Evolutionary conservation across 2,888 invertebrate genomes (phyloP).

Genomic region (Halocaridina rubra): DNA sequence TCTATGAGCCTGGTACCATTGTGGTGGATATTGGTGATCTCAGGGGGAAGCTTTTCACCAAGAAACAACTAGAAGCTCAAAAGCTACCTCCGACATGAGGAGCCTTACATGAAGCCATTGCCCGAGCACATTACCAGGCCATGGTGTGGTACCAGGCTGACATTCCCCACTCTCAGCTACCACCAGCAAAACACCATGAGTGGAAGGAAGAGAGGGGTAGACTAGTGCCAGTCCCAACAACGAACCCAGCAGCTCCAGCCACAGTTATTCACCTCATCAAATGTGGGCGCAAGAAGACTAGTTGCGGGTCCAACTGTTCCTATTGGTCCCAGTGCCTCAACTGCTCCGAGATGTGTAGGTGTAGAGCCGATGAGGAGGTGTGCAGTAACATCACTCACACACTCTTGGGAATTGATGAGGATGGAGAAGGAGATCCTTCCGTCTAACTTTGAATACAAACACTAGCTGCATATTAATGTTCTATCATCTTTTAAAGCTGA

Average conservation of each 20-base stretch:
- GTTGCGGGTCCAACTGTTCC: conserved; percentile 5
- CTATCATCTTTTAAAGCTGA: too few species aligned
- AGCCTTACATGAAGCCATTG: too few species aligned
- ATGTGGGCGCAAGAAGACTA: conserved; percentile 19
- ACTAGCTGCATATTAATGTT: too few species aligned
- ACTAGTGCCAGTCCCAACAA: conserved; percentile 5
- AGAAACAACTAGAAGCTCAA: too few species aligned
- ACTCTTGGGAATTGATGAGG: conserved; percentile 10
- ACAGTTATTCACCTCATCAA: not conserved
- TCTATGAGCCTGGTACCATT: not conserved
- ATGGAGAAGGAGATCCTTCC: not conserved
- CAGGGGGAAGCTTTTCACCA: too few species aligned
- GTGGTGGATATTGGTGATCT: not conserved
- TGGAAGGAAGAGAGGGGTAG: not conserved
- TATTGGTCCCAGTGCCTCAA: conserved; percentile 3
- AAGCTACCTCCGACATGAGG: too few species aligned
- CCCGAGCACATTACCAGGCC: too few species aligned
- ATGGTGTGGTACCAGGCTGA: too few species aligned
- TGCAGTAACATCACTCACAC: conserved; percentile 7
- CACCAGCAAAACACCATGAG: too few species aligned
- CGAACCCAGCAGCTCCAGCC: conserved; percentile 10
- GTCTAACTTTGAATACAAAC: too few species aligned
- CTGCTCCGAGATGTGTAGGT: conserved; percentile 12
- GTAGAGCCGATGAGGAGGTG: conserved; percentile 15
- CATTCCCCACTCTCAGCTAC: too few species aligned